phyloP scores from a whole-genome alignment of 1,140 invertebrate species.

The Stratiolaelaps scimitus region DNA sequence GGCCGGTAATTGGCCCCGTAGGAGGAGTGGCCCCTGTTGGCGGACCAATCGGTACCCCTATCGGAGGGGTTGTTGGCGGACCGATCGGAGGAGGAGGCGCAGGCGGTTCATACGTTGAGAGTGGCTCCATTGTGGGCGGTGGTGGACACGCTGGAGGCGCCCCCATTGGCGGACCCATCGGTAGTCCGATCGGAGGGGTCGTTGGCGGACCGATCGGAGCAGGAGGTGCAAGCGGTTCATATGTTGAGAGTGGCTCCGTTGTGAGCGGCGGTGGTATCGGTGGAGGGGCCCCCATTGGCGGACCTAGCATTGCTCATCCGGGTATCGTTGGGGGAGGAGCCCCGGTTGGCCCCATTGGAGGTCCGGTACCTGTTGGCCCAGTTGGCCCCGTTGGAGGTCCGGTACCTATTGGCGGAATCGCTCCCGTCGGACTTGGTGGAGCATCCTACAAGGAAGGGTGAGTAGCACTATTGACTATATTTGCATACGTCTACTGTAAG shows the following conservation, averaged over 20 bases:
- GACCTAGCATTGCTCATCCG: not conserved
- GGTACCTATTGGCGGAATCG: not conserved
- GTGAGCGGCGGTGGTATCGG: conserved; percentile 10
- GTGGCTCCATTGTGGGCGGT: not conserved
- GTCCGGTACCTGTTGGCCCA: not conserved
- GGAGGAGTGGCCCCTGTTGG: not conserved
- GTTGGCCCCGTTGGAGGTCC: conserved; percentile 1
- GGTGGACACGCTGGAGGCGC: not conserved
- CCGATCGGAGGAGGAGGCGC: not conserved
- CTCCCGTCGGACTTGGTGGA: conserved; percentile 11
- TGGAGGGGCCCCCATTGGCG: not conserved
- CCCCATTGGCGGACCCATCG: not conserved
- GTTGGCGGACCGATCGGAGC: not conserved
- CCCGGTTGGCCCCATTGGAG: not conserved
- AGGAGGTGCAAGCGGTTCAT: not conserved
- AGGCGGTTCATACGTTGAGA: not conserved
- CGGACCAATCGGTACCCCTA: not conserved
- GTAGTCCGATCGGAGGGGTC: not conserved
- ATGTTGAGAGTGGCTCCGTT: not conserved
- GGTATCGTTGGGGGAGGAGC: not conserved
- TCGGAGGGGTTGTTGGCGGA: conserved; percentile 7
- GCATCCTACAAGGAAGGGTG: conserved; percentile 15
- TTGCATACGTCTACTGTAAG: not conserved
- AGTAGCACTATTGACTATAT: not conserved
- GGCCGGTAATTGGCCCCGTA: not conserved